Conservation (phyloP, 2,888 invertebrate genomes). For the Campoletis raptor region DNA sequence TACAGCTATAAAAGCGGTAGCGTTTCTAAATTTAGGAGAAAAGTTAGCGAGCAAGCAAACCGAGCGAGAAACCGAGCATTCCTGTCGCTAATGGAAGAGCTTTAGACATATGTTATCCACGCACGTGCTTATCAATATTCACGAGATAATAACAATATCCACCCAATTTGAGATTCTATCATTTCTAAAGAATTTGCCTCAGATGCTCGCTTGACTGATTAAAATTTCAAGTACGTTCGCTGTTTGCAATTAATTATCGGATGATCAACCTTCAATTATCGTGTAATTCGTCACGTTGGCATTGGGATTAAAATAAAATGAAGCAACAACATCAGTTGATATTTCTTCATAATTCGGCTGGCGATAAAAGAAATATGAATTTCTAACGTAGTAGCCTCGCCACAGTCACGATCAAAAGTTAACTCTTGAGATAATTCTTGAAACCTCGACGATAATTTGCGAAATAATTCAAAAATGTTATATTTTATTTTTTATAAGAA, state of each 20-base stretch:
- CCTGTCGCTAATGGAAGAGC: not conserved
- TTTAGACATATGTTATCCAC: not conserved
- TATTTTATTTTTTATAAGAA: too few relatives aligned
- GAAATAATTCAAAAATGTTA: too few relatives aligned
- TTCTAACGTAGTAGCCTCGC: too few relatives aligned
- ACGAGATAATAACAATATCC: conserved; percentile 40
- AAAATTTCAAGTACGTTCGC: not conserved
- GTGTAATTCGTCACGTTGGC: not conserved
- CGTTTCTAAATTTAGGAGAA: conserved; percentile 23
- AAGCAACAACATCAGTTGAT: too few relatives aligned
- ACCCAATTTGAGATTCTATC: conserved; percentile 26
- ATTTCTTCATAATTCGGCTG: not conserved
- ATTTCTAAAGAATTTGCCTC: conserved; percentile 2
- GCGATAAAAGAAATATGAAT: not conserved
- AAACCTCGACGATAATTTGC: too few relatives aligned
- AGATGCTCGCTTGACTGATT: not conserved
- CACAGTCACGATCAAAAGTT: too few relatives aligned
- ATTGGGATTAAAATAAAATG: conserved; percentile 12
- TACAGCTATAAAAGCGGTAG: not conserved
- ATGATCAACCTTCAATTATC: conserved; percentile 21
- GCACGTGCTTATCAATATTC: conserved; percentile 55
- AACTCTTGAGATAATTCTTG: too few relatives aligned
- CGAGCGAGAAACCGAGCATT: too few relatives aligned
- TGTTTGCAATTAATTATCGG: not conserved
- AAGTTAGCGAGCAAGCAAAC: conserved; percentile 11